Conservation (phyloP, 2,113 vertebrate genomes). For the Platysternon megacephalum region DNA sequence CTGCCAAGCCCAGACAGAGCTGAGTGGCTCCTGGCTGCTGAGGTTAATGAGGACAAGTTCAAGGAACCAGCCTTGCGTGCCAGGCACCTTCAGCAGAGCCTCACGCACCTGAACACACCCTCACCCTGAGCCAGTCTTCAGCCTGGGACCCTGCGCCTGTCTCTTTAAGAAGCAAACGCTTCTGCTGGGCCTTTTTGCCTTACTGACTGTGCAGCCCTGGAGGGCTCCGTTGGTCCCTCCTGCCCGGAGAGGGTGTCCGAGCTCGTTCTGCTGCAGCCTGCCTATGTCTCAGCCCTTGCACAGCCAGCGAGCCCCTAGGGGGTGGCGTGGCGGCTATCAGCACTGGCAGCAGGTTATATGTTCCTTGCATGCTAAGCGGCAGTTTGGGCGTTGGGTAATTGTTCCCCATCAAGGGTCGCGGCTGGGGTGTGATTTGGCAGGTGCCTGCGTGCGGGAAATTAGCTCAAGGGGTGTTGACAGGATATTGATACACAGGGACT, state of each 20-base stretch:
- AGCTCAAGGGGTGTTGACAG: neutral
- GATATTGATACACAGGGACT: neutral
- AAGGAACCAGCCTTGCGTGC: constrained; percentile 10
- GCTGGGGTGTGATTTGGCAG: neutral
- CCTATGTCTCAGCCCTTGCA: neutral
- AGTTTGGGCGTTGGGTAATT: neutral
- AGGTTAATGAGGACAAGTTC: neutral
- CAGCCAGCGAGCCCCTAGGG: neutral
- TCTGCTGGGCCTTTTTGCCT: neutral
- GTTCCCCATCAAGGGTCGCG: neutral
- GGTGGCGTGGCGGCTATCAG: neutral
- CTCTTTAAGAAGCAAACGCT: neutral
- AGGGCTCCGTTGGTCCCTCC: neutral
- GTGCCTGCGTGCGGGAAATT: neutral
- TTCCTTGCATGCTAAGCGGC: neutral
- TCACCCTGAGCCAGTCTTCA: neutral
- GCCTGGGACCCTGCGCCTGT: neutral
- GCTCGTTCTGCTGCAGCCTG: neutral
- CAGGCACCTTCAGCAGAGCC: neutral
- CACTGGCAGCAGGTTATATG: neutral
- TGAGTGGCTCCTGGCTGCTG: neutral
- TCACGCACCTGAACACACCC: neutral
- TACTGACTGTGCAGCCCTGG: neutral
- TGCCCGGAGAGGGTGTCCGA: too few species aligned
- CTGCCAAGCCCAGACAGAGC: neutral